Base-by-base conservation (phyloP, 2,797 vertebrate genomes). In the Hypotaenidia okinawae region DNA sequence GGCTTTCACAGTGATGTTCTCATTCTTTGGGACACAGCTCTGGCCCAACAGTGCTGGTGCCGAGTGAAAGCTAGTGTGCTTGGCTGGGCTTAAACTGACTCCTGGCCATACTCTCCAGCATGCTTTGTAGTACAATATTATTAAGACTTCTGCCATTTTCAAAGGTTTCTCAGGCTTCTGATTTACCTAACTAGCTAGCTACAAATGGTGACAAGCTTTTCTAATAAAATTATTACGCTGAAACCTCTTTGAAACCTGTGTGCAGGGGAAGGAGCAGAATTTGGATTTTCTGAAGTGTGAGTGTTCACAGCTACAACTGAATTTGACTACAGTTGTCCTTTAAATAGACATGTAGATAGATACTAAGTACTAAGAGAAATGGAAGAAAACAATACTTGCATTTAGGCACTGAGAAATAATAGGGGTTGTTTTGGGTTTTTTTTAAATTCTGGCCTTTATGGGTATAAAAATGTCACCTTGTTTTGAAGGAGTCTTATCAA, bases 401-500 rank as follows among this genome's bases (percentile, higher is more conserved):
- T 82, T 84, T 86, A 84, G 47, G 7, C n/a, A 64, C 63, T 69
- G 19, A 84, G 9, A 86, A 49, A 4, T 25, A 83, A 89, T 72
- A 41, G 43, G 43, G 18, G 39, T 15, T 41, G 43, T 43, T 43
- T 43, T 43, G 17, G 17, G 8, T 8, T 43, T 43, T 62, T 27
- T 2, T 55, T 27, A 15, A 52, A 72, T 41, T 74, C 49, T 63
- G 49, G 13, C 10, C 37, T 81, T 78, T 55, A 47, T 66, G 11
- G 43, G 16, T 88, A 63, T 76, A 88, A 91, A 93, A 87, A 86
- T 81, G 43, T 24, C 37, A 59, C 37, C 47, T 86, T 93, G 33
- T 47, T 51, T 86, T 91, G 69, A 85, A 90, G 41, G 28, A 91
- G 10, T 75, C 74, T 78, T 93, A 66, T 51, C 58, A 95, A 91